Conservation (phyloP, 2,797 vertebrate genomes). For the Poecilia picta region DNA sequence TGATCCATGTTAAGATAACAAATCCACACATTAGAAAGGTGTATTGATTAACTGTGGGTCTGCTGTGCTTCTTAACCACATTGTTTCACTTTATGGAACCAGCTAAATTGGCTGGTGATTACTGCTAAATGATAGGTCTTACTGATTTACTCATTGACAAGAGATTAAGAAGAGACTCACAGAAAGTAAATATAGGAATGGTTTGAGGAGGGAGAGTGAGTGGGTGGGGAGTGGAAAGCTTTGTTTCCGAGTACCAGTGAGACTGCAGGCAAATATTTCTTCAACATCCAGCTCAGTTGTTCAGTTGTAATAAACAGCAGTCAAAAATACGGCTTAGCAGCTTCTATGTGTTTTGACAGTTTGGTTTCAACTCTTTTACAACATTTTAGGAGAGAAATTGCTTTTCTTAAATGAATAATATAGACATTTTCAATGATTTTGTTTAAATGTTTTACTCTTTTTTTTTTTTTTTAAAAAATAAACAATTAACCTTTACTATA, state of each 20-base stretch:
- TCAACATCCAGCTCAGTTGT: neutral
- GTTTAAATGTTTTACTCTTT: neutral
- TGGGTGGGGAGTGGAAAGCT: neutral
- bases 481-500: neutral
- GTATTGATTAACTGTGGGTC: neutral
- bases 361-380: neutral
- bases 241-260: neutral
- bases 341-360: neutral
- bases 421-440: neutral
- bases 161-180: neutral
- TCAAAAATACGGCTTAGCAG: neutral
- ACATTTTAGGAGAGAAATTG: neutral
- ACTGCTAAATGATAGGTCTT: neutral
- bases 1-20: neutral
- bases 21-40: neutral
- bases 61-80: neutral
- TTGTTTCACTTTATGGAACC: neutral
- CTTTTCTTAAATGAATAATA: neutral
- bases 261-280: neutral
- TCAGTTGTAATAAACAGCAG: neutral
- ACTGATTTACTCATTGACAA: constrained; percentile 3
- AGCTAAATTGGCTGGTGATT: neutral
- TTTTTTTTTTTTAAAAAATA: too few relatives aligned
- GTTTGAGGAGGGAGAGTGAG: neutral
- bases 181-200: neutral